Evolutionary conservation across 1,140 invertebrate genomes (phyloP).

Genomic region (Lucilia cuprina): DNA sequence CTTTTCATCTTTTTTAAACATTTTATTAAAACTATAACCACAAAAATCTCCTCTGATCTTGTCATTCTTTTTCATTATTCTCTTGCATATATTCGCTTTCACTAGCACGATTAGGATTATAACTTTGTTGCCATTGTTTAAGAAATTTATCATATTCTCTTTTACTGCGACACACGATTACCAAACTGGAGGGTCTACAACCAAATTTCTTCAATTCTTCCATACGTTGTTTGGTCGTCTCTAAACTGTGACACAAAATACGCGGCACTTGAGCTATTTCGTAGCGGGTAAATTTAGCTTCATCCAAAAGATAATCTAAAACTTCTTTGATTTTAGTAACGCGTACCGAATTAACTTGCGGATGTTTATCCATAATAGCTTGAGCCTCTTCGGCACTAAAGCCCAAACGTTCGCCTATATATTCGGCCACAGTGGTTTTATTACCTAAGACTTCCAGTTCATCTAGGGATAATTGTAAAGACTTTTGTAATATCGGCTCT

Average conservation of each 20-base stretch:
- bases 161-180: conserved; percentile 64
- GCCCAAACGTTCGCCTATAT: conserved; percentile 63
- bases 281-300: conserved; percentile 61
- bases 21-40: neutral
- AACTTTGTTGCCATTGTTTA: conserved; percentile 47
- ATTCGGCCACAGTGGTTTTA: conserved; percentile 61
- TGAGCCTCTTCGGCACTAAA: conserved; percentile 59
- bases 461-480: conserved; percentile 56
- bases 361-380: conserved; percentile 62
- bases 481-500: conserved; percentile 61
- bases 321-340: conserved; percentile 65
- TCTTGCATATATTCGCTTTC: neutral
- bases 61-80: neutral
- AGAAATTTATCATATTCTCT: conserved; percentile 63
- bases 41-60: neutral
- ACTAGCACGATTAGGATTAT: conserved; percentile 9
- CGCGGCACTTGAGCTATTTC: conserved; percentile 65
- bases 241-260: conserved; percentile 65
- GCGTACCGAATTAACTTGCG: conserved; percentile 62
- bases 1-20: neutral
- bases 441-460: conserved; percentile 63
- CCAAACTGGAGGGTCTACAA: conserved; percentile 61
- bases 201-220: conserved; percentile 61
- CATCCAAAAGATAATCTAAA: conserved; percentile 64
- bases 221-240: conserved; percentile 64